phyloP scores from a whole-genome alignment of 1,140 invertebrate genomes.

The Lepidurus apus region DNA sequence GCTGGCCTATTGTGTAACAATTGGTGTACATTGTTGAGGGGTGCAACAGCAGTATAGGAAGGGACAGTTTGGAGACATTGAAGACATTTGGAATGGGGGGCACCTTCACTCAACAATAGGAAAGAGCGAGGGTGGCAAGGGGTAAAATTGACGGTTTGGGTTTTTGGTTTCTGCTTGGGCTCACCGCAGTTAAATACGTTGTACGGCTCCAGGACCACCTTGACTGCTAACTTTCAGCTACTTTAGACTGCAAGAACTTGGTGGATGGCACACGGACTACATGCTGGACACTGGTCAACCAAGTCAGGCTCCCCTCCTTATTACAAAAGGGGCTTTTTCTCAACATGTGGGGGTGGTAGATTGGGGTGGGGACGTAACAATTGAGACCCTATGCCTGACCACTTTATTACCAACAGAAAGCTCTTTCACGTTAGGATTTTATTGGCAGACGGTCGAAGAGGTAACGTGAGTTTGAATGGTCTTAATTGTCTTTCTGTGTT shows the following conservation, averaged over 20 bases:
- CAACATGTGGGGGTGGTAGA: constrained; percentile 9
- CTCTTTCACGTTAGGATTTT: constrained; percentile 7
- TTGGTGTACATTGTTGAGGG: constrained; percentile 15
- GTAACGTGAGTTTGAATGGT: not conserved
- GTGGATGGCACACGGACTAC: not conserved
- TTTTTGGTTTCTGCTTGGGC: constrained; percentile 19
- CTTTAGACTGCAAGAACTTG: constrained; percentile 4
- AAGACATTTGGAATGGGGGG: constrained; percentile 13
- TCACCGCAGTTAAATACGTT: constrained; percentile 19
- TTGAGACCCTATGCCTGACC: constrained; percentile 17
- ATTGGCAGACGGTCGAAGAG: not conserved
- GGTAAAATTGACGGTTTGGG: constrained; percentile 9
- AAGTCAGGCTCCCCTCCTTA: not conserved
- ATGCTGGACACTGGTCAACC: constrained; percentile 5
- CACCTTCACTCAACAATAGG: not conserved
- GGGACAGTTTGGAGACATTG: constrained; percentile 18
- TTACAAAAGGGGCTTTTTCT: not conserved
- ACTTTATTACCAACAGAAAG: constrained; percentile 14
- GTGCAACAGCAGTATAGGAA: not conserved
- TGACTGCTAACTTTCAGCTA: constrained; percentile 1
- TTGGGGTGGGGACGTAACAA: not conserved
- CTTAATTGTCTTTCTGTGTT: not conserved
- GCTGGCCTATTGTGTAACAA: constrained; percentile 9
- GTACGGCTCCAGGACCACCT: constrained; percentile 5
- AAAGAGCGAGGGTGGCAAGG: constrained; percentile 15